Percentiles rank a stretch among this genome's conserved stretches.
These are phyloP conservation scores for Aphidius gifuensis DNA, from an alignment of 1,140 invertebrate genomes.

Conservation along the genomic window DNA sequence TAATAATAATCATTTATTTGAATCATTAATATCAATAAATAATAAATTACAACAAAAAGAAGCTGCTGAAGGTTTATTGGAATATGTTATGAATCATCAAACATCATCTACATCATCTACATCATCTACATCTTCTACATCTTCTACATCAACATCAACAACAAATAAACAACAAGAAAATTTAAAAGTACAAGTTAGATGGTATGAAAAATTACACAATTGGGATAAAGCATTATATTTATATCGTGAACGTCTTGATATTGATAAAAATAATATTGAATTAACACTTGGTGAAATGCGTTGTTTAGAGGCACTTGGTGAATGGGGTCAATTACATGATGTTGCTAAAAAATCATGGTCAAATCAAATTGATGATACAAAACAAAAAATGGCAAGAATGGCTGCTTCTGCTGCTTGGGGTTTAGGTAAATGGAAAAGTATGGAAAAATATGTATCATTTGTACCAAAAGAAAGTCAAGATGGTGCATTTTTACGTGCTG, in stretches of 20 bases:
- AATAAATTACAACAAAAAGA: conserved; percentile 99
- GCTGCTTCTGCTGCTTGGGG: conserved; percentile 95
- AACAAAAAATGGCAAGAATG: conserved; percentile 83
- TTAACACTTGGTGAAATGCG: conserved; percentile 91
- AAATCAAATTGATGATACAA: conserved; percentile 65
- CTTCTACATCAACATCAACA: too few relatives aligned
- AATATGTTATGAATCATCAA: conserved; percentile 81
- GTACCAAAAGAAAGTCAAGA: conserved; percentile 89
- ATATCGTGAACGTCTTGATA: conserved; percentile 70
- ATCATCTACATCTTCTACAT: too few relatives aligned
- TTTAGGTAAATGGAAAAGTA: conserved; percentile 85
- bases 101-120: too few relatives aligned
- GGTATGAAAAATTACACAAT: conserved; percentile 99
- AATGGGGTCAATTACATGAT: conserved; percentile 88
- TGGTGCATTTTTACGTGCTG: conserved; percentile 92
- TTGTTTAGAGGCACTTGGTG: conserved; percentile 93
- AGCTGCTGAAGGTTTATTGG: conserved; percentile 88
- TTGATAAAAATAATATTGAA: conserved; percentile 70
- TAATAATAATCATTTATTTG: conserved; percentile 76
- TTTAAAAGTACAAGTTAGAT: conserved; percentile 85
- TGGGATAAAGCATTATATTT: conserved; percentile 94
- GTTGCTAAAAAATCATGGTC: conserved; percentile 76
- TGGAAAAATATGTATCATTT: conserved; percentile 83
- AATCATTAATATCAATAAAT: conserved; percentile 94
- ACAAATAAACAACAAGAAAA: conserved; percentile 55